These are phyloP conservation scores for Peucedramus taeniatus DNA, from an alignment of 2,113 vertebrate genomes.

Conservation along the genomic window DNA sequence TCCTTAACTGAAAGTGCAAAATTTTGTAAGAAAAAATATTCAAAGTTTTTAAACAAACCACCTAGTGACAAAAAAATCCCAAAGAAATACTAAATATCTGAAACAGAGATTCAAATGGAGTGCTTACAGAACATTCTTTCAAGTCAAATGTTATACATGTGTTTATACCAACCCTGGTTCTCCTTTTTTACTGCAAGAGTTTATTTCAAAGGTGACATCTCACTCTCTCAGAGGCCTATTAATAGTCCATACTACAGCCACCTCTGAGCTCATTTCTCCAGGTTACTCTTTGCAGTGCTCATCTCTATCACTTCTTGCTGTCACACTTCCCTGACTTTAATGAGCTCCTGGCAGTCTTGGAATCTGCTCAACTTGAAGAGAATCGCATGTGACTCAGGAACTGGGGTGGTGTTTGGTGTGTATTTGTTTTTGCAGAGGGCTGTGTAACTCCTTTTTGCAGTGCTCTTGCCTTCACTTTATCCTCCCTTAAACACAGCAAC, in stretches of 20 bases:
- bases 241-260: background rate
- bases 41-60: background rate
- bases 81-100: background rate
- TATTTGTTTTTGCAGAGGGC: background rate
- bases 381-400: background rate
- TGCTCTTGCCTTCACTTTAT: background rate
- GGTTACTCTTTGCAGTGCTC: background rate
- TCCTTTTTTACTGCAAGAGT: background rate
- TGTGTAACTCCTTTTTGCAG: background rate
- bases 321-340: conserved; percentile 15
- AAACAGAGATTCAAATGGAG: background rate
- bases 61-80: background rate
- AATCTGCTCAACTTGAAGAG: background rate
- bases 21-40: background rate
- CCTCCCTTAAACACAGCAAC: background rate
- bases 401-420: background rate
- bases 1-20: background rate
- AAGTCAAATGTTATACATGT: background rate
- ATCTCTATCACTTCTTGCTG: background rate
- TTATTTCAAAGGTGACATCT: background rate
- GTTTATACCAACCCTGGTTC: background rate
- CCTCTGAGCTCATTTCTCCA: background rate
- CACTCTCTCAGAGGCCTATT: background rate
- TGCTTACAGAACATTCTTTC: background rate
- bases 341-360: background rate